Evolutionary conservation across 2,888 invertebrate genomes (phyloP), one percentile per base, ranked within the genome.

Genomic region (Malacosoma neustria): DNA sequence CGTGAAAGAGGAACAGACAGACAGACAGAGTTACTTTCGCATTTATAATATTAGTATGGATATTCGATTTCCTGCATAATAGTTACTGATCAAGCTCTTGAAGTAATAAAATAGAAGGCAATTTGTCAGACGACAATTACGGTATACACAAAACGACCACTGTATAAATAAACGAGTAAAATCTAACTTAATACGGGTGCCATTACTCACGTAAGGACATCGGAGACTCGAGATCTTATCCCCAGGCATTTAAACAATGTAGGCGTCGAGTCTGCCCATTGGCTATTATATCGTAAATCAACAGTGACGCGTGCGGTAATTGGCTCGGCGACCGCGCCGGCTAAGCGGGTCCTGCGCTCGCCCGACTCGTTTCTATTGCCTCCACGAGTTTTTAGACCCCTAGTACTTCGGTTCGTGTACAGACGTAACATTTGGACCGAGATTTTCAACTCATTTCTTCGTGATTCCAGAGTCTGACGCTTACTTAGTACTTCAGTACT

Each of bases 241-340:
- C 54, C 22, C 2, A 62, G 61, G 60, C 68, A 69, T 75, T 75
- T 64, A 70, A 73, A 79, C 74, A 80, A 74, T 75, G 77, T 77
- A 72, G 74, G 75, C 73, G 70, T 67, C 45, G 49, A 39, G 51
- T 49, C 48, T 61, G 61, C 57, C 51, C 61, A 54, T 54, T 59
- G 58, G 61, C 64, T 66, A 76, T 80, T 80, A 79, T 68, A 67
- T 72, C 74, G 75, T 82, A 82, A 82, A 84, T 84, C 81, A 77
- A 60, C 59, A 74, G 65, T 75, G 81, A 79, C 77, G 73, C 67
- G 61, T 59, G 56, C 71, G 54, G 74, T 82, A 80, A 82, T 81
- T 81, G 75, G 66, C 68, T 61, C 56, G 56, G 50, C 33, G 45
- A 40, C 48, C 45, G 41, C 41, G 38, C 13, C 32, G 32, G 38